Base-by-base conservation (phyloP, 2,797 vertebrate species). In the Pteropus rufus region DNA sequence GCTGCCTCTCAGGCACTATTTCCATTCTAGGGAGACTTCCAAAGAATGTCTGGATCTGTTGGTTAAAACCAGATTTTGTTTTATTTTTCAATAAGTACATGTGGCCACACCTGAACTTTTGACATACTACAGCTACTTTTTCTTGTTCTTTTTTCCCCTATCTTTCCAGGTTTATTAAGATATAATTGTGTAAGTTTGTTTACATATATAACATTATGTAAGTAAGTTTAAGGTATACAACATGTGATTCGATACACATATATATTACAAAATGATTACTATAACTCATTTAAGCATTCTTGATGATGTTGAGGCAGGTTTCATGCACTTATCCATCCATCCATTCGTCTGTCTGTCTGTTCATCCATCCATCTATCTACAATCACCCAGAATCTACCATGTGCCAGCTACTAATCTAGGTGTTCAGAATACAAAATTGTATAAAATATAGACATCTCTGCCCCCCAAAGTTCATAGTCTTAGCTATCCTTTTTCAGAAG, bases 1-100 rank as follows among this genome's bases (percentile, higher is more conserved):
- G 72, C 31, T 84, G 72, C 24, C 29, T 77, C 31, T 81, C 24
- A 21, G 39, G 75, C 24, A n/a, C 19, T 36, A 39, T 76, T 82
- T 92, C 3, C 21, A 29, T 49, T 60, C 19, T 29, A 14, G 0
- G 3, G 3, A 15, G 15, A 1, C 16, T 81, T 93, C 24, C 11
- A 65, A 90, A 56, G 46, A 58, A 34, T 29, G 31, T 41, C 5
- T 0, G 8, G 24, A 92, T 10, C 3, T 84, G 2, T 82, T 87
- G 29, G 62, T 73, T 80, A 19, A 41, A 83, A 76, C 12, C 14
- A 79, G 14, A 14, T 75, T 92, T 94, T 92, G 56, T 34, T 81
- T 92, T 96, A 29, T 65, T 94, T 39, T 81, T 84, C 58, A 88
- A 49, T 52, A 87, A 65, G 83, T 70, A 70, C 23, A 93, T 91